Base-by-base conservation (phyloP, 1,140 invertebrate species). In the Zelostemma sp. region DNA sequence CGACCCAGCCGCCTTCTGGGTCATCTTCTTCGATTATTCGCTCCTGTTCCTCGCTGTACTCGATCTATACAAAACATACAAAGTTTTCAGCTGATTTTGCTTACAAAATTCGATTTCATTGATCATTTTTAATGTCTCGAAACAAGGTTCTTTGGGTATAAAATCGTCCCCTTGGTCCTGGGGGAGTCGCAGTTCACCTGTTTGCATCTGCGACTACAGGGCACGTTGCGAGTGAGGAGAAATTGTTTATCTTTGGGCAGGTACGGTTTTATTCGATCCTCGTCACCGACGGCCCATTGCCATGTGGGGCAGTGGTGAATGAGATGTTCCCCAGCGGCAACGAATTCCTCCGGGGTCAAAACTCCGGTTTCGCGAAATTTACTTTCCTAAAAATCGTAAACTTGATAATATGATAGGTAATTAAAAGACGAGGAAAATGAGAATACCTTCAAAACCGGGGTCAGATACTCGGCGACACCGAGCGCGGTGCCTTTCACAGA, bases 221-320 rank as follows among this genome's bases (percentile, higher is more conserved):
- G 95, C 19, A 97, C 95, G 91, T 98, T 99, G 71, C 93, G 91
- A 3, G 98, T 99, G 14, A 99, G 92, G 33, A 99, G 89, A 86
- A 98, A 99, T 83, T 99, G 98, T 87, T 99, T 99, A 73, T 98
- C 94, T 77, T 91, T 90, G 6, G 97, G 97, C 56, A 99, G 88
- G 86, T 98, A 98, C 2, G 92, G 85, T 80, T 97, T 93, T 9
- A 90, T 86, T 86, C 93, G 94, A 6, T 90, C 87, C 76, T 96
- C 93, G 81, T 99, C 96, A 0, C 96, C 96, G 16, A 90, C 88
- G 1, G 95, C 91, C 98, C 98, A 99, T 77, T 98, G 95, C 98
- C 98, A 99, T 0, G 98, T 99, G 0, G 98, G 98, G 85, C 97
- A 99, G 83, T 99, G 97, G 86, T 99, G 97, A 0, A 99, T 97